Evolutionary conservation across 1,140 invertebrate genomes (phyloP), one percentile per base, ranked within the genome.

Genomic region (Aphaenogaster floridana): DNA sequence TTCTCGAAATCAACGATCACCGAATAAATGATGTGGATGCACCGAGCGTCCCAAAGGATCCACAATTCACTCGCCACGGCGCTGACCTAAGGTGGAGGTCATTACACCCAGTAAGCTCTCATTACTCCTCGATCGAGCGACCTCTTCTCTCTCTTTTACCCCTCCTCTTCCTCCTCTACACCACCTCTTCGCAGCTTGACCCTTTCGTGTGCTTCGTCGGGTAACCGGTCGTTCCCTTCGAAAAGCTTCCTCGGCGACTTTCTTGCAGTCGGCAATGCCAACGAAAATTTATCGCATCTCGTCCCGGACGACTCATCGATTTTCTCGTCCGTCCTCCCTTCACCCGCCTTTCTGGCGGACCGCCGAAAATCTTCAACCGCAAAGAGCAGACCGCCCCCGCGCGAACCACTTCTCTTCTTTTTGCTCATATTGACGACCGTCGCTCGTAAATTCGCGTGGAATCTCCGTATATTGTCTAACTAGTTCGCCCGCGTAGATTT

Each of bases 1-100:
- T 39, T 7, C 17, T n/a, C 6, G 17, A 79, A 50, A 21, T 50
- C 59, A 66, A 45, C 54, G 21, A 63, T 15, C 28, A 28, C 0
- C 59, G 45, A 66, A 66, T 50, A 48, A 79, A 64, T n/a, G 77
- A 66, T 9, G 59, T 17, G 17, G 45, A 66, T 64, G n/a, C 11
- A 66, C 28, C 50, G 36, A 48, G 48, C 48, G 48, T 77, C 39
- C 61, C 36, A 28, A 63, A 84, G 86, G 88, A 76, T 88, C 79
- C 77, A 72, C 86, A 83, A 80, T 89, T 89, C 84, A 76, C 86
- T 88, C 76, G 79, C 69, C 79, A 85, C 87, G 76, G 88, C 79
- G 91, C 85, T 90, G 89, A 86, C 78, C 89, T 88, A 92, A 92
- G 89, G 89, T 92, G 77, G 92, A 93, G 91, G 93, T 93, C 91